Conservation (phyloP, 1,140 invertebrate genomes). For the Drosophila parabipectinata region DNA sequence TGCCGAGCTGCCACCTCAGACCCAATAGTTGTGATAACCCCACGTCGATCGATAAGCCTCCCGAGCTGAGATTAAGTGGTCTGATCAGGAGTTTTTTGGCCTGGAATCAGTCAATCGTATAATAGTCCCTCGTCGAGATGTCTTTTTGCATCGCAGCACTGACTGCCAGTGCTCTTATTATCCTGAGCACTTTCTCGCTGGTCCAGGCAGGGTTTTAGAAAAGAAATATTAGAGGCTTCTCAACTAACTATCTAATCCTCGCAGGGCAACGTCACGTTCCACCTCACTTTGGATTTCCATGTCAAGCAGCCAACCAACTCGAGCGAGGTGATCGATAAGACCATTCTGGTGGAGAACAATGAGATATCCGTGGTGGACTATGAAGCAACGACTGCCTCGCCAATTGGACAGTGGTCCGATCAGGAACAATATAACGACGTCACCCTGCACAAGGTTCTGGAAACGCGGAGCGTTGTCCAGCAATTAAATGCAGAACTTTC, state of each 20-base stretch:
- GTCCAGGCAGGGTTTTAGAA: constrained; percentile 32
- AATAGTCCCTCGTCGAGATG: constrained; percentile 48
- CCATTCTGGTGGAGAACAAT: constrained; percentile 58
- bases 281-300: constrained; percentile 60
- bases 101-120: constrained; percentile 47
- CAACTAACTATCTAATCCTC: constrained; percentile 2
- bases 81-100: constrained; percentile 63
- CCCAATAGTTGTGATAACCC: constrained; percentile 26
- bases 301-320: constrained; percentile 49
- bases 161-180: constrained; percentile 17
- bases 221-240: not conserved
- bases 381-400: constrained; percentile 11
- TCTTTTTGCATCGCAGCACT: constrained; percentile 3
- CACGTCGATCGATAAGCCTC: constrained; percentile 13
- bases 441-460: constrained; percentile 32
- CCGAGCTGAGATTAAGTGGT: constrained; percentile 38
- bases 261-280: constrained; percentile 53
- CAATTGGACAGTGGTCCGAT: constrained; percentile 24
- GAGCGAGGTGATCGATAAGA: constrained; percentile 37
- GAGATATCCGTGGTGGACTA: constrained; percentile 39
- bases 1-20: constrained; percentile 42
- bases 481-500: constrained; percentile 56
- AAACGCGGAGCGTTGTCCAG: constrained; percentile 39
- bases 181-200: constrained; percentile 19
- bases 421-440: constrained; percentile 25